Evolutionary conservation across 2,888 invertebrate species (phyloP), one percentile per base, ranked within the genome.

Genomic region (Helleia helle): DNA sequence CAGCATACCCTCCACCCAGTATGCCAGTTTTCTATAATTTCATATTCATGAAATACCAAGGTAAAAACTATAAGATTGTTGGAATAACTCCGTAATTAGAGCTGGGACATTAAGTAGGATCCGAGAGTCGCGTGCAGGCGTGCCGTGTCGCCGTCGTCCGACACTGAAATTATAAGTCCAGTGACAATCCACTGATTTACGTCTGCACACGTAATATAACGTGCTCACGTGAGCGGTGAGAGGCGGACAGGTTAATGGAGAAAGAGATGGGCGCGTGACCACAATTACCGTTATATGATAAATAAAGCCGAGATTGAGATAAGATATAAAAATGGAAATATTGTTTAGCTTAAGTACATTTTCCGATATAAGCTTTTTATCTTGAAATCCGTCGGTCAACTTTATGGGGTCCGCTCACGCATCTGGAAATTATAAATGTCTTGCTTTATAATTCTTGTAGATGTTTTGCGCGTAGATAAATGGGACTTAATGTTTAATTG

Each of bases 181-280:
- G 81, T 84, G 83, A 84, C 83, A 84, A 84, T 84, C 79, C 77
- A 72, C 74, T 84, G 83, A 84, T 84, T 84, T 84, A 84, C 83
- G 72, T 58, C 62, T 64, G 62, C 73, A 74, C 71, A 83, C 83
- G 83, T 83, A 83, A 72, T 81, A 77, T 80, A 73, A 75, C 79
- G 73, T 71, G 5, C 6, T 22, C 2, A 2, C 22, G 5, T 2
- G 22, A 15, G 15, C 15, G 3, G 3, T n/a, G n/a, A n/a, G 62
- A 73, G 76, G 74, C 71, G 77, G 81, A 80, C 80, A 75, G 64
- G 68, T 65, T 80, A 79, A 77, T 79, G 77, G 75, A 71, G 75
- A 71, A 73, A 77, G 55, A 76, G 80, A 76, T 79, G 66, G 58
- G 49, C 69, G 76, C 75, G 72, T 72, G 73, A 65, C 57, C 49